Percentiles rank a stretch among this genome's conserved stretches.
phyloP scores from a whole-genome alignment of 2,888 invertebrate genomes.

The Seladonia tumulorum region DNA sequence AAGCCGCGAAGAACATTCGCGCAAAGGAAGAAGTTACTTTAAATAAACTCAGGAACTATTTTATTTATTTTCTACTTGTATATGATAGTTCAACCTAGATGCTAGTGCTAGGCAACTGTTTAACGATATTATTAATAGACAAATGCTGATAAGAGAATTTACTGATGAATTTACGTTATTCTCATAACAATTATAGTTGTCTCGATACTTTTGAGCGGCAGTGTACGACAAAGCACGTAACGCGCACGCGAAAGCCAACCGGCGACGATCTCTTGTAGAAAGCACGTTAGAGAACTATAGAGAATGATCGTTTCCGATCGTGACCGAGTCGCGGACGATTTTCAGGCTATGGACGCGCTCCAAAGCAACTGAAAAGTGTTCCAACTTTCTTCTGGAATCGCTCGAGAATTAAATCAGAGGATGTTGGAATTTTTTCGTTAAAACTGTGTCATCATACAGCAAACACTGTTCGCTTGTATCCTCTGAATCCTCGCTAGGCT shows the following conservation, averaged over 20 bases:
- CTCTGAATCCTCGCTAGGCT: background rate
- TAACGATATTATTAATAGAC: too few relatives aligned
- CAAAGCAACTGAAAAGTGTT: slow-evolving; percentile 3
- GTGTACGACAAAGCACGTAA: slow-evolving; percentile 10
- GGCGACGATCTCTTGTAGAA: slow-evolving; percentile 9
- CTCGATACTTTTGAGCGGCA: background rate
- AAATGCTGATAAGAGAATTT: background rate
- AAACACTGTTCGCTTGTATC: background rate
- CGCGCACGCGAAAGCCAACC: slow-evolving; percentile 6
- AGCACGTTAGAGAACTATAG: background rate
- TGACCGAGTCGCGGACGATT: background rate
- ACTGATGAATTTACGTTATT: background rate
- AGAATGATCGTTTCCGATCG: background rate
- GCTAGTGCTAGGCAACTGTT: too few relatives aligned
- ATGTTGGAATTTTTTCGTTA: background rate
- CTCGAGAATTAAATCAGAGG: background rate
- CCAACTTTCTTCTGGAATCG: background rate
- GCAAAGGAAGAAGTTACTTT: too few relatives aligned
- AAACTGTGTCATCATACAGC: background rate
- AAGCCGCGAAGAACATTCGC: too few relatives aligned
- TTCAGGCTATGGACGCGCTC: background rate
- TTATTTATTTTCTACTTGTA: too few relatives aligned
- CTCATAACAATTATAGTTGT: background rate
- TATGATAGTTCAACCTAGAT: too few relatives aligned
- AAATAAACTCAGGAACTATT: too few relatives aligned